A percentile compares a stretch with the other conserved stretches of the same genome.
These are phyloP conservation scores for Lamellibrachia columna DNA, from an alignment of 2,888 invertebrate genomes.

Conservation along the genomic window DNA sequence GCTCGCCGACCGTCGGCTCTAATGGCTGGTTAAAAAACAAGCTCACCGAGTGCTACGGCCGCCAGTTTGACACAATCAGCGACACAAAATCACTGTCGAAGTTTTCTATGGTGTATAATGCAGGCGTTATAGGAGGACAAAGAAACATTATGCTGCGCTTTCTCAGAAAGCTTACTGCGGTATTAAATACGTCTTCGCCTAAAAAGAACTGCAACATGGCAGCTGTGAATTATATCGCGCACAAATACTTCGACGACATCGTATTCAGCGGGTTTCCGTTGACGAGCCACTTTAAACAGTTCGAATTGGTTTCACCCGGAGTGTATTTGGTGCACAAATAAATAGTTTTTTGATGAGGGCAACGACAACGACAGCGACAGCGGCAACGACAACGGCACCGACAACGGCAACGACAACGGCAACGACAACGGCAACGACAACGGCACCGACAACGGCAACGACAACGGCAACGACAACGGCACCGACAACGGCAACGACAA, in stretches of 20 bases:
- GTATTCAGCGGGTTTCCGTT: not conserved
- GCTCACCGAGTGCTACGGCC: not conserved
- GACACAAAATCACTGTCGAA: not conserved
- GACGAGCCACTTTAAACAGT: not conserved
- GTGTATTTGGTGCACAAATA: no score
- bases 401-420: no score
- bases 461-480: not conserved
- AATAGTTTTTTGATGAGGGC: no score
- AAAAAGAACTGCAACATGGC: constrained; percentile 13
- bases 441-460: no score
- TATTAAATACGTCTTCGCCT: not conserved
- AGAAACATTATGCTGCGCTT: not conserved
- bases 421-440: no score
- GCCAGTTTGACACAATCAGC: not conserved
- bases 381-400: no score
- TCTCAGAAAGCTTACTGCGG: not conserved
- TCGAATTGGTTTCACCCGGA: no score
- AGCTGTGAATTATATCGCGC: constrained; percentile 13
- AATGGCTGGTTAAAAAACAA: not conserved
- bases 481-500: not conserved
- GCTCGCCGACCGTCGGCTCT: not conserved
- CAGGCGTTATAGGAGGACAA: not conserved
- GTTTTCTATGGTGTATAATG: not conserved
- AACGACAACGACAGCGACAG: no score
- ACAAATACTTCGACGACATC: constrained; percentile 19